phyloP scores from a whole-genome alignment of 2,888 invertebrate species.

The Caenorhabditis auriculariae region DNA sequence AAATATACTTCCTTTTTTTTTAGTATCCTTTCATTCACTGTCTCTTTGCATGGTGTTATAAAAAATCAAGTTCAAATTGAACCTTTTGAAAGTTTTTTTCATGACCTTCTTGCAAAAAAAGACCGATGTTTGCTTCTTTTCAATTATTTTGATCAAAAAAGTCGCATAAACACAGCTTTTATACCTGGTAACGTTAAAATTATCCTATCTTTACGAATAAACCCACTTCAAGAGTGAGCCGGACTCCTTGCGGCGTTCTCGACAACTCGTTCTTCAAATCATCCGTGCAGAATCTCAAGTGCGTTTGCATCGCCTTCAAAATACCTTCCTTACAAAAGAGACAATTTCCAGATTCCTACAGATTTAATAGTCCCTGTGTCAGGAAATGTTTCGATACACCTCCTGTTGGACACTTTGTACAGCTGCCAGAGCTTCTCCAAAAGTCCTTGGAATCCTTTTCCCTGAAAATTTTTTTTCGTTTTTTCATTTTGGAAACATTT shows the following conservation, averaged over 20 bases:
- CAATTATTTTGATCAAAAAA: too few species aligned
- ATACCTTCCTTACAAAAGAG: too few species aligned
- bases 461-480: too few species aligned
- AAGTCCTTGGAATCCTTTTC: slow-evolving; percentile 27
- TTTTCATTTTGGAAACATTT: too few species aligned
- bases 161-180: too few species aligned
- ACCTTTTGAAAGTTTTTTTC: neutral
- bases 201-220: too few species aligned
- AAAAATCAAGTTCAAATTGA: neutral
- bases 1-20: too few species aligned
- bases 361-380: slow-evolving; percentile 25
- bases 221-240: slow-evolving; percentile 24
- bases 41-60: slow-evolving; percentile 1
- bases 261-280: slow-evolving; percentile 40
- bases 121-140: too few species aligned
- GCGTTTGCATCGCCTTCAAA: slow-evolving; percentile 21
- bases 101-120: neutral
- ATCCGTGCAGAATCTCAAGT: slow-evolving; percentile 33
- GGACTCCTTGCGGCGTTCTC: slow-evolving; percentile 27
- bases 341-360: too few species aligned
- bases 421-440: slow-evolving; percentile 25
- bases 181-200: too few species aligned
- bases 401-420: slow-evolving; percentile 14
- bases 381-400: slow-evolving; percentile 21
- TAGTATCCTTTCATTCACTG: too few species aligned